phyloP scores from a whole-genome alignment of 37 sponge, comb jelly and placozoan genomes.

The Haliclona indistincta region DNA sequence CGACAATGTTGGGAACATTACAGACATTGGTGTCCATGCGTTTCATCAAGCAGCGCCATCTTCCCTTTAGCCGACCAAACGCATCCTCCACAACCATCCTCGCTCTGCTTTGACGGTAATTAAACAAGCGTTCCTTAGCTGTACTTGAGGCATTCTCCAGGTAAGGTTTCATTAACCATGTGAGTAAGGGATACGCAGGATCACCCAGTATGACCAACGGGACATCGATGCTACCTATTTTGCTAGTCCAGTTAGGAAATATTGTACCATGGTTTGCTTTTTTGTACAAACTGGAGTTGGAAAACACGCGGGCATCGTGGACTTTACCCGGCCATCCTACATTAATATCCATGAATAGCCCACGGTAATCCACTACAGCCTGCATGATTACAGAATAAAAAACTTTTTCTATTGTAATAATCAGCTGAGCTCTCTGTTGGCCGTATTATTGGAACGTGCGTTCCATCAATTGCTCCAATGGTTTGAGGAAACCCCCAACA shows the following conservation, averaged over 20 bases:
- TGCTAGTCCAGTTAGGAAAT: constrained; percentile 9
- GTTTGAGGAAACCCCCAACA: constrained; percentile 29
- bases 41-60: constrained; percentile 44
- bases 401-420: constrained; percentile 42
- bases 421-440: constrained; percentile 21
- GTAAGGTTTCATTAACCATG: constrained; percentile 51
- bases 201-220: constrained; percentile 42
- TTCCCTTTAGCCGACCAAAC: constrained; percentile 53
- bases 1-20: constrained; percentile 2
- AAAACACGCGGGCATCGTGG: constrained; percentile 42
- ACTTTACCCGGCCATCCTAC: constrained; percentile 41
- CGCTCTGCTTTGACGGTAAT: constrained; percentile 43
- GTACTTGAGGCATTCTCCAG: constrained; percentile 16
- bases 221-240: constrained; percentile 14
- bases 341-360: constrained; percentile 20
- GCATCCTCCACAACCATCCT: constrained; percentile 52
- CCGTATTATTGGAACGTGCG: constrained; percentile 23
- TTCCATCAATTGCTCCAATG: constrained; percentile 44
- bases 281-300: constrained; percentile 10
- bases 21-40: constrained; percentile 15
- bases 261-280: not conserved
- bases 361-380: constrained; percentile 25
- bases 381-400: constrained; percentile 20
- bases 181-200: constrained; percentile 54
- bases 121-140: constrained; percentile 3